These are phyloP conservation scores for Zelostemma sp. DNA, from an alignment of 1,140 invertebrate genomes.

Conservation along the genomic window DNA sequence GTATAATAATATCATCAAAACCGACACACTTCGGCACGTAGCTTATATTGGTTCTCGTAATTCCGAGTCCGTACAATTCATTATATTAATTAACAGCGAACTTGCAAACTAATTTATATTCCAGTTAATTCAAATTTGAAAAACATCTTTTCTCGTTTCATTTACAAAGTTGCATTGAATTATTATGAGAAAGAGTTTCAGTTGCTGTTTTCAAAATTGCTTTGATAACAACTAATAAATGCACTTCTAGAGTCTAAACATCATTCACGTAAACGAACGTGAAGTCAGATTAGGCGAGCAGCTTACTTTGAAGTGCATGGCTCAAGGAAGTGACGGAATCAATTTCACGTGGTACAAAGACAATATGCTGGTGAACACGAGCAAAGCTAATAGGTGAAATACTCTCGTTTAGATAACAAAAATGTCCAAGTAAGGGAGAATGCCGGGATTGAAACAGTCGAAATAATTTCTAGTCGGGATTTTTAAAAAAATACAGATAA, in stretches of 20 bases:
- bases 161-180: no score
- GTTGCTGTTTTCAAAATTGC: no score
- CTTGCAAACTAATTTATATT: not conserved
- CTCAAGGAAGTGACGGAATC: constrained; percentile 80
- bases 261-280: constrained; percentile 64
- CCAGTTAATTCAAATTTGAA: no score
- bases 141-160: no score
- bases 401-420: constrained; percentile 26
- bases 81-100: not conserved
- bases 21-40: not conserved
- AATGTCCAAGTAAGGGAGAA: constrained; percentile 6
- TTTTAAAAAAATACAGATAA: no score
- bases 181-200: no score
- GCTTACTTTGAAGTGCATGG: constrained; percentile 81
- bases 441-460: no score
- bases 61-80: not conserved
- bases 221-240: no score
- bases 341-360: constrained; percentile 87
- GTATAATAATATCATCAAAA: not conserved
- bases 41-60: no score
- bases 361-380: constrained; percentile 79
- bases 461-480: no score
- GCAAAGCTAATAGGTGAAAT: constrained; percentile 77
- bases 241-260: constrained; percentile 58
- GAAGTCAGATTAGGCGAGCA: constrained; percentile 80